Evolutionary conservation across 2,888 invertebrate species (phyloP).

Genomic region (Dasysyrphus tricinctus): DNA sequence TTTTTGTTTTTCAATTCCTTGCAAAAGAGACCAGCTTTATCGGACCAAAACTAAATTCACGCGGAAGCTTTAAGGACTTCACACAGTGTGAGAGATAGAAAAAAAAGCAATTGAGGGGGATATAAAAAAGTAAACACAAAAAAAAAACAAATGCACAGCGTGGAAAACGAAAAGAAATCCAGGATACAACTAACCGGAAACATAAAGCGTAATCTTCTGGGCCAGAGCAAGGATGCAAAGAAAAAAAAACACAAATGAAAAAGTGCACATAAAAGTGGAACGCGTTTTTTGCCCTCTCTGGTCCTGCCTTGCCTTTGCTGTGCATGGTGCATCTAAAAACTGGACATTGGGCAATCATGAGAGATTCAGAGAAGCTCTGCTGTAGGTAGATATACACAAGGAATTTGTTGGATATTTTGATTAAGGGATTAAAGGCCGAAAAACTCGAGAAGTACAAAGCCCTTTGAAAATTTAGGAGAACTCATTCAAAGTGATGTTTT

Average conservation of each 20-base stretch:
- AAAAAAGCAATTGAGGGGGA: slow-evolving; percentile 25
- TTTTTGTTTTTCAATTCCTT: slow-evolving; percentile 37
- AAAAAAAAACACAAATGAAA: slow-evolving; percentile 40
- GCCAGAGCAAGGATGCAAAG: slow-evolving; percentile 71
- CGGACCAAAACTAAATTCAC: slow-evolving; percentile 65
- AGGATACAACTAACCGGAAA: slow-evolving; percentile 76
- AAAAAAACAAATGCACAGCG: slow-evolving; percentile 33
- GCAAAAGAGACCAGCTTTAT: slow-evolving; percentile 36
- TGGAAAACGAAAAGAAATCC: slow-evolving; percentile 76
- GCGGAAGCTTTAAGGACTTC: slow-evolving; percentile 70
- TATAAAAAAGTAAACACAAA: neutral
- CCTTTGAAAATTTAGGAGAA: neutral
- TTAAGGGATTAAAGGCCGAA: slow-evolving; percentile 35
- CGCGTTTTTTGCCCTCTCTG: slow-evolving; percentile 23
- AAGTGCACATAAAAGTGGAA: slow-evolving; percentile 56
- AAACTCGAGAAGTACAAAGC: slow-evolving; percentile 18
- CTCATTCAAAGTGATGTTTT: neutral
- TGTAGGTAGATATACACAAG: slow-evolving; percentile 11
- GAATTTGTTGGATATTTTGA: slow-evolving; percentile 55
- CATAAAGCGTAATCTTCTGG: slow-evolving; percentile 79
- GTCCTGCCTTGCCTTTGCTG: neutral
- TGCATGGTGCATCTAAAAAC: neutral
- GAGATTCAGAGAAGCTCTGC: slow-evolving; percentile 32
- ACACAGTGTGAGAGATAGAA: slow-evolving; percentile 35
- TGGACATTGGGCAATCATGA: slow-evolving; percentile 49